phyloP scores from a whole-genome alignment of 2,113 vertebrate genomes.

The Chunga burmeisteri region DNA sequence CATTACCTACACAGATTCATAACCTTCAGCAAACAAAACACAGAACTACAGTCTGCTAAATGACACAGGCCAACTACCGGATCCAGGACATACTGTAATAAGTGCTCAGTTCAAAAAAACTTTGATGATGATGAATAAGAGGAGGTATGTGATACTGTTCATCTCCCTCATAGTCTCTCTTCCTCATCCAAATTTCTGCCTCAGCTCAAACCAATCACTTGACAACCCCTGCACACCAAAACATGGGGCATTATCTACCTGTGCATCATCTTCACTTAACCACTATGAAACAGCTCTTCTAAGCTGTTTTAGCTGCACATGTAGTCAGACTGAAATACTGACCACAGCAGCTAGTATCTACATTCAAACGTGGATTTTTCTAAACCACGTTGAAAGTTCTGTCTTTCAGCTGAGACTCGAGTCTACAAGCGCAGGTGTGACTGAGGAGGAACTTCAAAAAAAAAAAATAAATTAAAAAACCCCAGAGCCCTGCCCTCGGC shows the following conservation, averaged over 20 bases:
- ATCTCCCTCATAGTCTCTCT: neutral
- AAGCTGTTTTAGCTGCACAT: neutral
- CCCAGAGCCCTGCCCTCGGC: neutral
- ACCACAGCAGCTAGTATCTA: neutral
- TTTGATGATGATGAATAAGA: neutral
- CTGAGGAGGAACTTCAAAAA: fast-evolving
- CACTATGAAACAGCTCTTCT: neutral
- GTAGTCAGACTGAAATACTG: neutral
- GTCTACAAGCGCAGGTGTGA: neutral
- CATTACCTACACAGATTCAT: neutral
- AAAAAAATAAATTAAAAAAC: no score
- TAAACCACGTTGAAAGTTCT: neutral
- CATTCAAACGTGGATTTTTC: neutral
- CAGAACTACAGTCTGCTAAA: neutral
- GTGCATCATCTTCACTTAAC: neutral
- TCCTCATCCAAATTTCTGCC: neutral
- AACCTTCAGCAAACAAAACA: neutral
- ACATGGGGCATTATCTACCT: fast-evolving
- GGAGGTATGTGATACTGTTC: neutral
- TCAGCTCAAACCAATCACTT: neutral
- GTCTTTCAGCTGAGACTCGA: neutral
- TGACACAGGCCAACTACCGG: neutral
- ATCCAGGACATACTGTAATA: fast-evolving
- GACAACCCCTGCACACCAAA: neutral
- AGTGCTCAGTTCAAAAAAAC: neutral